Evolutionary conservation across 2,113 vertebrate genomes (phyloP).

Genomic region (Accipiter virgatus): DNA sequence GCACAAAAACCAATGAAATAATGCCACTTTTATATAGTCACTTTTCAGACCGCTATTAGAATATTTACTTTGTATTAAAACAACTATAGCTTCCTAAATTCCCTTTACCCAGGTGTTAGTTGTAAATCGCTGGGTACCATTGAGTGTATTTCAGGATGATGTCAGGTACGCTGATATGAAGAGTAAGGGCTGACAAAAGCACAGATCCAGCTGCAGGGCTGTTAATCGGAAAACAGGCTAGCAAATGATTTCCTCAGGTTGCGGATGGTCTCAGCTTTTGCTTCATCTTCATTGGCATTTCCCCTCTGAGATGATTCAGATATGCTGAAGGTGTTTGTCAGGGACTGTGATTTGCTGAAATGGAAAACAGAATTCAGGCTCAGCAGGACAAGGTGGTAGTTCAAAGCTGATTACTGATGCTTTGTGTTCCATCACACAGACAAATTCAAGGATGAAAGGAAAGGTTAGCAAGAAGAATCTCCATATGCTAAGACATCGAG

Average conservation of each 20-base stretch:
- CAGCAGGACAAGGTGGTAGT: neutral
- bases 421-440: neutral
- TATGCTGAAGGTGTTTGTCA: conserved; percentile 91
- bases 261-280: conserved; percentile 95
- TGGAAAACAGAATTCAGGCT: conserved; percentile 31
- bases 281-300: conserved; percentile 86
- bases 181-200: neutral
- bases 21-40: neutral
- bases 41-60: neutral
- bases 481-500: neutral
- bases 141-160: neutral
- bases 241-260: conserved; percentile 95
- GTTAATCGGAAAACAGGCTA: conserved; percentile 94
- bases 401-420: neutral
- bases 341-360: conserved; percentile 93
- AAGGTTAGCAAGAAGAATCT: neutral
- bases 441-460: neutral
- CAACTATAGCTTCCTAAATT: neutral
- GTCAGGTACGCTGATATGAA: neutral
- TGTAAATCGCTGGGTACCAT: neutral
- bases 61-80: conserved; percentile 19
- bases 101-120: conserved; percentile 8
- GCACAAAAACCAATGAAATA: neutral
- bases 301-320: conserved; percentile 82
- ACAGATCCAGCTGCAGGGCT: neutral